Evolutionary conservation across 2,797 vertebrate genomes (phyloP), one percentile per base, ranked within the genome.

Genomic region (Cyclopterus lumpus): DNA sequence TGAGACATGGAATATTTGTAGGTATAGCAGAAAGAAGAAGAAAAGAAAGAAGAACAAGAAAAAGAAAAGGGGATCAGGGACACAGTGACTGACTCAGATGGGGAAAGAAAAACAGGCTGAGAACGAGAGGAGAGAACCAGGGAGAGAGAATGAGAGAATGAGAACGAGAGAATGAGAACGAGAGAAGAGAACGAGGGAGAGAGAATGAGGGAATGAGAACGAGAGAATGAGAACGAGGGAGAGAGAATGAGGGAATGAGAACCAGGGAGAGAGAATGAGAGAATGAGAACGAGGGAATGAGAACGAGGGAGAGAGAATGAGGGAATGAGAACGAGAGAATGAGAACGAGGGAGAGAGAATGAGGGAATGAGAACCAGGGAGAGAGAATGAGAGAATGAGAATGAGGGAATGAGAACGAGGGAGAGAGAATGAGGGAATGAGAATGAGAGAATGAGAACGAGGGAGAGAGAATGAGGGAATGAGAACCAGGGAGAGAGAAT

Each of bases 1-100:
- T 68, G 61, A 83, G 61, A 71, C 62, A 32, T 1, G 36, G 60
- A 75, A 63, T 73, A 71, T 87, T 83, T 78, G 76, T 59, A 67
- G 32, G 73, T 26, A n/a, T n/a, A 81, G 44, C 42, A 78, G 67
- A 82, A 64, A 48, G 49, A 9, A 28, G 72, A 28, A 34, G 8
- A 59, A 46, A 40, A 42, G 42, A 7, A 34, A 34, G 32, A 34
- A 34, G n/a, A n/a, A n/a, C n/a, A 14, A 40, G 38, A 24, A 71
- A 28, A 62, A 36, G 40, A 42, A 44, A 2, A 40, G 32, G 46
- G 61, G 51, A 74, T 78, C 24, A 24, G 75, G 60, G 42, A 63
- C 5, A 55, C 60, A 85, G 67, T 40, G 38, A 66, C 48, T n/a
- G 67, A 83, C 71, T 87, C 65, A 65, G 80, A 87, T 65, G 78